Evolutionary conservation across 2,888 invertebrate species (phyloP), one percentile per base, ranked within the genome.

Genomic region (Cylindroiulus punctatus): DNA sequence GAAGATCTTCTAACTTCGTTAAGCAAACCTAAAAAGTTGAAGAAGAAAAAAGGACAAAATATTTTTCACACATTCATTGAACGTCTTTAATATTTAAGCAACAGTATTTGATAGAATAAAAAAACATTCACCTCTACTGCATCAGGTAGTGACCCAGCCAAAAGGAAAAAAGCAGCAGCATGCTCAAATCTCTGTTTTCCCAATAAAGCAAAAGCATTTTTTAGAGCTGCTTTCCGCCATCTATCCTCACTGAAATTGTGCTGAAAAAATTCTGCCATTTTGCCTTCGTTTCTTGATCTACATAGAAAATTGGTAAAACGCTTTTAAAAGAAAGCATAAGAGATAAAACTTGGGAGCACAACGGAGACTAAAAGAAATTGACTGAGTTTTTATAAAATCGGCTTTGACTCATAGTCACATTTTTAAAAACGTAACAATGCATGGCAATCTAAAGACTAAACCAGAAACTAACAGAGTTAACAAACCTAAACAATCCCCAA

Each of bases 121-220:
- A 65, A 10, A 30, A 3, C 2, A 7, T 57, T 91, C 91, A 96
- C 96, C 93, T 99, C 98, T 86, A 99, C 93, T 5, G 99, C 99
- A 91, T 99, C 99, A 89, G 96, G 95, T 44, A 99, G 92, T 47
- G 97, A 96, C 32, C 97, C 98, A 32, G 97, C 98, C 7, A 99
- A 92, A 86, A 99, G 92, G 92, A 99, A 99, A 92, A 99, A 99
- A 0, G 98, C 99, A 0, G 98, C 99, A 0, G 99, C 99, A 90
- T 99, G 98, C 88, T 97, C 96, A 90, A 99, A 99, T 85, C 98
- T 90, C 91, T 99, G 99, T 90, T 96, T 97, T 3, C 99, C 97
- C 65, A 99, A 93, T 81, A 99, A 92, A 1, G 97, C 98, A 90
- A 98, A 99, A 0, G 99, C 99, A 91, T 99, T 99, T 92, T 99